Conservation (phyloP, 2,888 invertebrate genomes). For the Ptychoptera contaminata region DNA sequence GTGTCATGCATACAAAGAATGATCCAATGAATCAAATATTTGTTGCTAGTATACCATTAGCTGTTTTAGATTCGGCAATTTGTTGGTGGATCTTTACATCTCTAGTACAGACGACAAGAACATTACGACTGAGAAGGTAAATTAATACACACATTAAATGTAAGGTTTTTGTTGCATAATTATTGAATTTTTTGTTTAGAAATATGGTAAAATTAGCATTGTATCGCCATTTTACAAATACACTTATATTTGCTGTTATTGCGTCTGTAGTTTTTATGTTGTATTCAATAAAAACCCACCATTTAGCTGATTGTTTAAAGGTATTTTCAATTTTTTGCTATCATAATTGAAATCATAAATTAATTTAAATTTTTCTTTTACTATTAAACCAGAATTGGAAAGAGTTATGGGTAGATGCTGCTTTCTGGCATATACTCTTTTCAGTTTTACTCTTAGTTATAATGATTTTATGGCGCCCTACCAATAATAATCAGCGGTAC, state of each 20-base stretch:
- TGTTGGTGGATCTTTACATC: conserved; percentile 91
- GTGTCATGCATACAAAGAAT: conserved; percentile 48
- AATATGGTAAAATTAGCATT: conserved; percentile 80
- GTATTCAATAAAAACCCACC: conserved; percentile 75
- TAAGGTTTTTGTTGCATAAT: neutral
- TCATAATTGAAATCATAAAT: neutral
- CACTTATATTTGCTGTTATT: conserved; percentile 76
- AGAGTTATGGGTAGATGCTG: conserved; percentile 86
- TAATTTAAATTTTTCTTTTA: conserved; percentile 1
- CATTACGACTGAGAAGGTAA: conserved; percentile 62
- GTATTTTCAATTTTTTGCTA: conserved; percentile 35
- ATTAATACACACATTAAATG: neutral
- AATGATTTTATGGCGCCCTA: conserved; percentile 91
- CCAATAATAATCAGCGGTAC: conserved; percentile 87
- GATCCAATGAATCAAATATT: conserved; percentile 47
- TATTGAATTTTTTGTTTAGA: conserved; percentile 28
- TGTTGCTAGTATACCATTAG: conserved; percentile 71
- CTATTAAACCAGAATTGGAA: conserved; percentile 55
- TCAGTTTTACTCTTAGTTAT: conserved; percentile 75
- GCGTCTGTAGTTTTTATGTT: conserved; percentile 87
- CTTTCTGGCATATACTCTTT: conserved; percentile 90
- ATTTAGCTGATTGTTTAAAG: conserved; percentile 55
- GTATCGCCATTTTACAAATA: conserved; percentile 89
- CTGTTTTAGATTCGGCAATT: conserved; percentile 70
- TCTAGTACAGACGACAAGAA: conserved; percentile 77